A percentile compares a stretch with the other conserved stretches of the same genome.
These are phyloP conservation scores for Leptoteleia sp. DNA, from an alignment of 1,140 invertebrate species.

Conservation along the genomic window DNA sequence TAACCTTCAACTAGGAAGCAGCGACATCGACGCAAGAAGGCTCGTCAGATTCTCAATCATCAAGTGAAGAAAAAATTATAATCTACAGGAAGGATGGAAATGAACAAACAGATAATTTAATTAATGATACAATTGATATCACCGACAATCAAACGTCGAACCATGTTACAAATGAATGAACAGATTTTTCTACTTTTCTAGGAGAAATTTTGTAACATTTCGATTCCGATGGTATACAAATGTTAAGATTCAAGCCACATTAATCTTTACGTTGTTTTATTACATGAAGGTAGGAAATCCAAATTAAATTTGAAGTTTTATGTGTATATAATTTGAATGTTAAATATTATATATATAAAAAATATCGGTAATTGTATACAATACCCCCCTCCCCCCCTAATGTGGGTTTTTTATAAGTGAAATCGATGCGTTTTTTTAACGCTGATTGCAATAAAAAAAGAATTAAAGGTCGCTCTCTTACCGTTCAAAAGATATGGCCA, in stretches of 20 bases:
- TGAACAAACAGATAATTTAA: slow-evolving; percentile 74
- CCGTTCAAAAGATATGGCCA: no score
- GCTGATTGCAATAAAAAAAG: no score
- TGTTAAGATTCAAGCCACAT: no score
- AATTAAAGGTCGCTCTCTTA: no score
- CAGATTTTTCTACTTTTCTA: slow-evolving; percentile 57
- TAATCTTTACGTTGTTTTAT: no score
- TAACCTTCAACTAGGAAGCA: slow-evolving; percentile 79
- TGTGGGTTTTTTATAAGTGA: no score
- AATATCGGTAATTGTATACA: no score
- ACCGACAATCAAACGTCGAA: slow-evolving; percentile 74
- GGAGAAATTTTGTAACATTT: slow-evolving; percentile 41
- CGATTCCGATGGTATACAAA: background rate
- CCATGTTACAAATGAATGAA: slow-evolving; percentile 77
- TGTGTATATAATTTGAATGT: background rate
- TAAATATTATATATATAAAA: no score
- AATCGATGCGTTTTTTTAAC: no score
- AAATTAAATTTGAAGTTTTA: no score
- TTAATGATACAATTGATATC: slow-evolving; percentile 72
- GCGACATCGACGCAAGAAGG: slow-evolving; percentile 84
- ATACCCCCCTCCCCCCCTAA: no score
- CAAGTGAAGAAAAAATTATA: slow-evolving; percentile 86
- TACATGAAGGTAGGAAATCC: no score
- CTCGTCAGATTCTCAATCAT: slow-evolving; percentile 83
- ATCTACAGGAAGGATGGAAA: slow-evolving; percentile 81